Evolutionary conservation across 2,888 invertebrate species (phyloP).

Genomic region (Tromatobia lineatoria): DNA sequence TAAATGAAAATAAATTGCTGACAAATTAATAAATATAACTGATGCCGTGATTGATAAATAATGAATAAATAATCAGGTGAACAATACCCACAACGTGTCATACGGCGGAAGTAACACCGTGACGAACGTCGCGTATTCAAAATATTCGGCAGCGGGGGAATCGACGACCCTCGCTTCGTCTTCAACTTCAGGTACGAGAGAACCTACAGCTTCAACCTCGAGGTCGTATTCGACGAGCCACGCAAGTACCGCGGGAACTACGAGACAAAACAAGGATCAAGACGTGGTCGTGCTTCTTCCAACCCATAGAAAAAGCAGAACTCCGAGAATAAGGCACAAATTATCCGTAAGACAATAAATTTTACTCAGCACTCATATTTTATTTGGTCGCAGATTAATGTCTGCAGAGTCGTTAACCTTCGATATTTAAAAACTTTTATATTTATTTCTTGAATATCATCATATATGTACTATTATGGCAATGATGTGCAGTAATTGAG

Average conservation of each 20-base stretch:
- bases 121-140: constrained; percentile 87
- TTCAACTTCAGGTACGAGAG: constrained; percentile 67
- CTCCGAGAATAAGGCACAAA: constrained; percentile 80
- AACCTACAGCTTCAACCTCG: constrained; percentile 67
- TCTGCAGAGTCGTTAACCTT: neutral
- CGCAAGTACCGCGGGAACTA: constrained; percentile 45
- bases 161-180: constrained; percentile 63
- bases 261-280: constrained; percentile 76
- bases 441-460: too few species aligned
- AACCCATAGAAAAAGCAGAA: constrained; percentile 79
- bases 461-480: too few species aligned
- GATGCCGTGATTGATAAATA: constrained; percentile 14
- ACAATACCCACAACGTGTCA: constrained; percentile 91
- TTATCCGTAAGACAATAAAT: constrained; percentile 77
- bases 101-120: constrained; percentile 88
- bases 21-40: neutral
- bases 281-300: constrained; percentile 81
- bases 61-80: constrained; percentile 75
- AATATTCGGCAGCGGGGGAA: constrained; percentile 74
- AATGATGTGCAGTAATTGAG: too few species aligned
- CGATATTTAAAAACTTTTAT: too few species aligned
- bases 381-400: neutral
- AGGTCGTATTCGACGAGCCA: constrained; percentile 71
- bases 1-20: too few species aligned
- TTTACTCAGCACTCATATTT: neutral